Conservation (phyloP, 2,113 vertebrate genomes). For the Leucopternis melanops region DNA sequence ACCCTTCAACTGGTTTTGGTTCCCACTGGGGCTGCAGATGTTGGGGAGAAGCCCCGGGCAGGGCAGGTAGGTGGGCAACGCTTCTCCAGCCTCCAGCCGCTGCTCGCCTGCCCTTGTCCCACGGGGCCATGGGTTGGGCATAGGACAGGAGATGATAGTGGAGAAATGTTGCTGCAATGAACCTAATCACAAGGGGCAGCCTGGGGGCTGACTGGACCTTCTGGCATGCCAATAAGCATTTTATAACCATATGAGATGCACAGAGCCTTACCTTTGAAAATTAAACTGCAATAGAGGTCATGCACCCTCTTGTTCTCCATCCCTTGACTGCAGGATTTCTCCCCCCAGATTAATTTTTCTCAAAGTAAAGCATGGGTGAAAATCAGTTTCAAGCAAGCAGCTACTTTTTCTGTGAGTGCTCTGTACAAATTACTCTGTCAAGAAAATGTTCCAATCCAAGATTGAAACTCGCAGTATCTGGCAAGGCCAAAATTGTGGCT, state of each 20-base stretch:
- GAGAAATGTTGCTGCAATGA: not conserved
- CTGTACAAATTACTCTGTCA: not conserved
- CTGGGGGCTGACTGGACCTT: not conserved
- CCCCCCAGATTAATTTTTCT: not conserved
- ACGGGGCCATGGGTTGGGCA: fast-evolving
- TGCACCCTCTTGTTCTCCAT: not conserved
- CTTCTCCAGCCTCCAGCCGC: not conserved
- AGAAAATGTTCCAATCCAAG: not conserved
- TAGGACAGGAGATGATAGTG: not conserved
- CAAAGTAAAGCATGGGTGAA: not conserved
- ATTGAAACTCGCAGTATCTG: not conserved
- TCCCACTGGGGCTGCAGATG: not conserved
- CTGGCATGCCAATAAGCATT: not conserved
- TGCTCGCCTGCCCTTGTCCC: not conserved
- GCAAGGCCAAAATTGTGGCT: not conserved
- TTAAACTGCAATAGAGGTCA: not conserved
- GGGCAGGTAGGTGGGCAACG: not conserved
- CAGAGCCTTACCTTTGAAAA: not conserved
- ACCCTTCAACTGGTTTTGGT: not conserved
- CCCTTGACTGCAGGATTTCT: not conserved
- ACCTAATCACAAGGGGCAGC: not conserved
- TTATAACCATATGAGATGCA: not conserved
- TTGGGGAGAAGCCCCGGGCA: not conserved
- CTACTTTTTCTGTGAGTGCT: not conserved
- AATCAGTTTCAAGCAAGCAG: not conserved